Evolutionary conservation across 2,888 invertebrate species (phyloP), one percentile per base, ranked within the genome.

Genomic region (Pandemis heparana): DNA sequence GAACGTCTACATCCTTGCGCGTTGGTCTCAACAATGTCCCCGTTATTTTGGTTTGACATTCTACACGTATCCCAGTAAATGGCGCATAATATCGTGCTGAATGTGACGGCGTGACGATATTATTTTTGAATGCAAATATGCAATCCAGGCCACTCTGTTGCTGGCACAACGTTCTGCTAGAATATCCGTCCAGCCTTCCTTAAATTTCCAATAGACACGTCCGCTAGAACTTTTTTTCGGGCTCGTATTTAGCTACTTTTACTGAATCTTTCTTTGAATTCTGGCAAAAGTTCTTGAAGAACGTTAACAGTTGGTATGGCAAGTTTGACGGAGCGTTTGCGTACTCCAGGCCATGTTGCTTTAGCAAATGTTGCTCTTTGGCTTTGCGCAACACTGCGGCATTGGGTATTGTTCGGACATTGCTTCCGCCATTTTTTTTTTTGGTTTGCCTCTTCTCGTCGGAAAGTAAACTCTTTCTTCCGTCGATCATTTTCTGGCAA

Each of bases 71-170:
- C 0, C 68, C 68, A 38, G 43, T 60, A n/a, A 68, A 68, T 8
- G 32, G 23, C 5, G 68, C 68, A 38, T 68, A 68, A 46, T 16
- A 68, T 38, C 59, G 59, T 2, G 67, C 56, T 7, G 41, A 7
- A 32, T 60, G 16, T 9, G 23, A 12, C 2, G 68, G 68, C 12
- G 53, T 63, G 7, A 68, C 46, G 7, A 41, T 48, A 51, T 64
- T 65, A 56, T 62, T 67, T 48, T 74, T 64, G 38, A n/a, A 53
- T n/a, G 53, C 59, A 72, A 68, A 78, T 51, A 70, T 72, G 61
- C 70, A 68, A 32, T 23, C 43, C 8, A 68, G 12, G 8, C 43
- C 41, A 9, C 41, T 41, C 41, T 68, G 68, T 32, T 68, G 68
- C 60, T 67, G 67, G 23, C 59, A 67, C 18, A 67, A 43, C 56